Evolutionary conservation across 1,140 invertebrate genomes (phyloP).

Genomic region (Uloborus diversus): DNA sequence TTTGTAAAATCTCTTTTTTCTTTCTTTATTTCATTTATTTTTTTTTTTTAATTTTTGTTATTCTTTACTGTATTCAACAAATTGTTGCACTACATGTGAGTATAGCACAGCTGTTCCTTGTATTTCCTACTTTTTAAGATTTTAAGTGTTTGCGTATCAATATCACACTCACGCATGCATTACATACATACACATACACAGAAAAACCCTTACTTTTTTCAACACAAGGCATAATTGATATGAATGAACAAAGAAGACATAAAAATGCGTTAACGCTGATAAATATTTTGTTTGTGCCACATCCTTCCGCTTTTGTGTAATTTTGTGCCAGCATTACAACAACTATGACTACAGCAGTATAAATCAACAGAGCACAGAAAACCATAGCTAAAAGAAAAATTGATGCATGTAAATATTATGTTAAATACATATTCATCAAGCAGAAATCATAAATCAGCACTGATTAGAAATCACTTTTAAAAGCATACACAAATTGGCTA

Average conservation of each 20-base stretch:
- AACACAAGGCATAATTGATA: conserved; percentile 62
- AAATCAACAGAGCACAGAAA: conserved; percentile 59
- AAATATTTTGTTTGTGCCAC: conserved; percentile 62
- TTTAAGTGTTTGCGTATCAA: too few species aligned
- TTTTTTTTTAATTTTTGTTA: too few species aligned
- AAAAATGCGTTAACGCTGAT: conserved; percentile 62
- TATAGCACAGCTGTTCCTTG: too few species aligned
- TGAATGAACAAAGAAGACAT: conserved; percentile 61
- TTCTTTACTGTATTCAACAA: too few species aligned
- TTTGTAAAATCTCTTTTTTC: too few species aligned
- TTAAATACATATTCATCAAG: neutral
- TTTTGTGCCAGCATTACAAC: conserved; percentile 60
- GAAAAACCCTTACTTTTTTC: conserved; percentile 66
- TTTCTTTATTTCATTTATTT: too few species aligned
- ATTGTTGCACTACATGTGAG: too few species aligned
- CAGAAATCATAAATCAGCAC: too few species aligned
- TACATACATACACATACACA: too few species aligned
- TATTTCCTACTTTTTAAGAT: too few species aligned
- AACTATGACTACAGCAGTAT: conserved; percentile 57
- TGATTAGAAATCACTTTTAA: neutral
- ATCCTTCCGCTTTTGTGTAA: conserved; percentile 61
- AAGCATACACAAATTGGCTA: neutral
- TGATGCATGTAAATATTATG: neutral
- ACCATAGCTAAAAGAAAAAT: conserved; percentile 59
- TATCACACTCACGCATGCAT: too few species aligned